Percentiles rank a stretch among this genome's conserved stretches.
Evolutionary conservation across 2,113 vertebrate species (phyloP).

Genomic region (Heteronetta atricapilla): DNA sequence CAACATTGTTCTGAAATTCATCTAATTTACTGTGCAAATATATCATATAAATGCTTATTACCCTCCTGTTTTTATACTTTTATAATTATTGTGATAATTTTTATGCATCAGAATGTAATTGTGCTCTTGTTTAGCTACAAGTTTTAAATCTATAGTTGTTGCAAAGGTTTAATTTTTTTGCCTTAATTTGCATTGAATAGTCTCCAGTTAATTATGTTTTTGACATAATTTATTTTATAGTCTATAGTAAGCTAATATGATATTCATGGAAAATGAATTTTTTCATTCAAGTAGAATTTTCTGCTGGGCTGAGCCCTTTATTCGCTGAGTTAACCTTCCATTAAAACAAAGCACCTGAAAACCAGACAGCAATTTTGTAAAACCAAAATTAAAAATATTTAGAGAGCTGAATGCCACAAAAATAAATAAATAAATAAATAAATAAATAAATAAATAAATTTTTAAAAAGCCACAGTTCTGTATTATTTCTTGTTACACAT

Average conservation of each 20-base stretch:
- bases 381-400: slow-evolving; percentile 18
- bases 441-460: neutral
- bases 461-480: neutral
- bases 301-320: slow-evolving; percentile 52
- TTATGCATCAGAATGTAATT: slow-evolving; percentile 37
- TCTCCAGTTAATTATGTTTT: slow-evolving; percentile 36
- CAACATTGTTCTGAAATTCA: neutral
- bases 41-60: neutral
- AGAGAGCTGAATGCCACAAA: neutral
- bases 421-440: too few relatives aligned
- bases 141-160: slow-evolving; percentile 38
- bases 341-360: slow-evolving; percentile 59
- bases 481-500: neutral
- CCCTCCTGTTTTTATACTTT: neutral
- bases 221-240: slow-evolving; percentile 44
- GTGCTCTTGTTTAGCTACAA: slow-evolving; percentile 28
- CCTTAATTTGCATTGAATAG: slow-evolving; percentile 48
- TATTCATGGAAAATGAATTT: slow-evolving; percentile 62
- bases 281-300: slow-evolving; percentile 70
- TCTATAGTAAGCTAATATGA: slow-evolving; percentile 35
- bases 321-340: slow-evolving; percentile 45
- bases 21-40: slow-evolving; percentile 19
- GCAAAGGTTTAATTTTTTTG: slow-evolving; percentile 23
- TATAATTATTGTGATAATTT: slow-evolving; percentile 34
- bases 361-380: slow-evolving; percentile 18